phyloP scores from a whole-genome alignment of 2,888 invertebrate species.

The Adela reaumurella region DNA sequence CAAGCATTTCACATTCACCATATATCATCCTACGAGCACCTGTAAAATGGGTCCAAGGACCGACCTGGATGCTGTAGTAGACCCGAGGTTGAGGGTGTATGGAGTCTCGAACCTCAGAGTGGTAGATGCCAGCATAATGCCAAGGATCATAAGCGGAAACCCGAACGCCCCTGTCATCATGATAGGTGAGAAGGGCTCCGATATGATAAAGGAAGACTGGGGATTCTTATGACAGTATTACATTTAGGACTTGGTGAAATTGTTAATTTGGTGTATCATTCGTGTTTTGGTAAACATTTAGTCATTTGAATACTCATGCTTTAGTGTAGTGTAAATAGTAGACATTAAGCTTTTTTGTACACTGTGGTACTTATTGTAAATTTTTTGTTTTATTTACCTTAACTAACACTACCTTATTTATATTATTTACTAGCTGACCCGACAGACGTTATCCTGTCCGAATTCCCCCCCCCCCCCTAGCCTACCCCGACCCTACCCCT shows the following conservation, averaged over 20 bases:
- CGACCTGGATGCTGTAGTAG: conserved; percentile 76
- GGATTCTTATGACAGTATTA: conserved; percentile 48
- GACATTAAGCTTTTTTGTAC: too few relatives aligned
- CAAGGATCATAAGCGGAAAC: conserved; percentile 83
- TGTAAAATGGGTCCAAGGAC: conserved; percentile 82
- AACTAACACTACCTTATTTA: too few relatives aligned
- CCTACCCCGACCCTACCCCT: too few relatives aligned
- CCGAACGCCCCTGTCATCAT: conserved; percentile 87
- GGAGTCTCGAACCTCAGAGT: conserved; percentile 76
- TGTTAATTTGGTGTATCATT: background rate
- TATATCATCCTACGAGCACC: conserved; percentile 82
- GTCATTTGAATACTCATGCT: background rate
- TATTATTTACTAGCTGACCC: too few relatives aligned
- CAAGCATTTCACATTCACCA: conserved; percentile 76
- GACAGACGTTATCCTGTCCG: too few relatives aligned
- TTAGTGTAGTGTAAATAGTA: too few relatives aligned
- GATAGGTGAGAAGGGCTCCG: conserved; percentile 87
- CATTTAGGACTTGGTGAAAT: conserved; percentile 4
- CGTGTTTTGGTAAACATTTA: background rate
- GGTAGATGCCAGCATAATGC: conserved; percentile 86
- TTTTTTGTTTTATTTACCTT: too few relatives aligned
- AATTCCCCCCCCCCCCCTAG: too few relatives aligned
- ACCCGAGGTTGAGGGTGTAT: conserved; percentile 71
- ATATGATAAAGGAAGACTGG: conserved; percentile 88
- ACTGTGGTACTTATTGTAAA: too few relatives aligned